These are phyloP conservation scores for Diarsia rubi DNA, from an alignment of 2,888 invertebrate species.

Conservation along the genomic window DNA sequence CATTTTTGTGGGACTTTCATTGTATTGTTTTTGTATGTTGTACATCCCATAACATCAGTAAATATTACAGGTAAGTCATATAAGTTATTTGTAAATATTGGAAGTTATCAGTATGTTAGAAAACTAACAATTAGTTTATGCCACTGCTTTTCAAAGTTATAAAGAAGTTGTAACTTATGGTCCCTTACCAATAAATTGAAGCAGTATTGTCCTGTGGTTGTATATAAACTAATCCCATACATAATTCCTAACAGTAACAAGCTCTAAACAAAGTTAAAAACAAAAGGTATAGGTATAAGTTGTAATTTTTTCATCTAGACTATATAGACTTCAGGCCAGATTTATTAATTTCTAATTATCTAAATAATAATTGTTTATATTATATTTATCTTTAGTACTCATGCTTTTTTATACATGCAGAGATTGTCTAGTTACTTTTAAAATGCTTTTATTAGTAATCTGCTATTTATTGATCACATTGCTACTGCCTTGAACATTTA, in stretches of 20 bases:
- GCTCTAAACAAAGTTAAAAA: background rate
- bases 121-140: constrained; percentile 26
- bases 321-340: background rate
- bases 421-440: background rate
- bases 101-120: background rate
- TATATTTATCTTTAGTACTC: background rate
- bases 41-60: constrained; percentile 69
- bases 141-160: constrained; percentile 23
- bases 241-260: background rate
- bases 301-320: background rate
- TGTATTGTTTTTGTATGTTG: constrained; percentile 71
- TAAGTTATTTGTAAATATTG: background rate
- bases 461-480: constrained; percentile 7
- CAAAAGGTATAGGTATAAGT: background rate
- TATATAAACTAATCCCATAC: background rate
- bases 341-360: background rate
- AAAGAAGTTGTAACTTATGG: background rate
- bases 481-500: constrained; percentile 16
- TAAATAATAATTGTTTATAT: constrained; percentile 2
- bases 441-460: constrained; percentile 4
- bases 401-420: too few species aligned
- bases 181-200: background rate
- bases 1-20: constrained; percentile 75
- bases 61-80: constrained; percentile 81
- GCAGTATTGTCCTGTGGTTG: background rate